Conservation (phyloP, 2,797 vertebrate species). For the Anabas testudineus region DNA sequence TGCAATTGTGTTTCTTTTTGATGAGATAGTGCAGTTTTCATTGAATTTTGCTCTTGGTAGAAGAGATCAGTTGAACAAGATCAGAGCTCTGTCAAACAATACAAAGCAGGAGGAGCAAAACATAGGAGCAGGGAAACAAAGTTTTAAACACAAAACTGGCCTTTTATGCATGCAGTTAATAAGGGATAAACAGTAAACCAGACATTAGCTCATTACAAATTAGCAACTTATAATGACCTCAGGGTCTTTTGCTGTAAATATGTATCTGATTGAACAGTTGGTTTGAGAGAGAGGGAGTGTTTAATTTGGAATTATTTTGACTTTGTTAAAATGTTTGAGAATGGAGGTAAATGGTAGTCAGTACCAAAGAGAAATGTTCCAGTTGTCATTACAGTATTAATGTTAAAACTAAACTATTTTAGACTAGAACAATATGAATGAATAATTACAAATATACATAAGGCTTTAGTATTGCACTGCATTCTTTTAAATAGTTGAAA, state of each 20-base stretch:
- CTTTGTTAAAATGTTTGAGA: slow-evolving; percentile 31
- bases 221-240: slow-evolving; percentile 46
- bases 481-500: slow-evolving; percentile 58
- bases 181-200: slow-evolving; percentile 39
- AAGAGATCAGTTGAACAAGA: slow-evolving; percentile 80
- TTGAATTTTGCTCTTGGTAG: slow-evolving; percentile 75
- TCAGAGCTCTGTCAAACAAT: slow-evolving; percentile 78
- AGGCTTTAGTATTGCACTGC: slow-evolving; percentile 75
- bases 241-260: slow-evolving; percentile 49
- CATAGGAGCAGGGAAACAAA: slow-evolving; percentile 5
- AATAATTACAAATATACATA: slow-evolving; percentile 73
- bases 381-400: slow-evolving; percentile 30
- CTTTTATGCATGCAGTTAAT: slow-evolving; percentile 49
- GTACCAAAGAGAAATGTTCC: slow-evolving; percentile 27
- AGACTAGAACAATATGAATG: slow-evolving; percentile 31
- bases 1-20: slow-evolving; percentile 57
- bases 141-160: slow-evolving; percentile 27
- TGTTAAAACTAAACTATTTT: slow-evolving; percentile 20
- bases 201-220: slow-evolving; percentile 44
- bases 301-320: slow-evolving; percentile 33
- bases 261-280: slow-evolving; percentile 52
- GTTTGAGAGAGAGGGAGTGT: slow-evolving; percentile 33
- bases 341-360: slow-evolving; percentile 30
- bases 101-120: slow-evolving; percentile 42
- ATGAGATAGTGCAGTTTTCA: slow-evolving; percentile 83